phyloP scores from a whole-genome alignment of 2,888 invertebrate genomes.

The Morpho achilles region DNA sequence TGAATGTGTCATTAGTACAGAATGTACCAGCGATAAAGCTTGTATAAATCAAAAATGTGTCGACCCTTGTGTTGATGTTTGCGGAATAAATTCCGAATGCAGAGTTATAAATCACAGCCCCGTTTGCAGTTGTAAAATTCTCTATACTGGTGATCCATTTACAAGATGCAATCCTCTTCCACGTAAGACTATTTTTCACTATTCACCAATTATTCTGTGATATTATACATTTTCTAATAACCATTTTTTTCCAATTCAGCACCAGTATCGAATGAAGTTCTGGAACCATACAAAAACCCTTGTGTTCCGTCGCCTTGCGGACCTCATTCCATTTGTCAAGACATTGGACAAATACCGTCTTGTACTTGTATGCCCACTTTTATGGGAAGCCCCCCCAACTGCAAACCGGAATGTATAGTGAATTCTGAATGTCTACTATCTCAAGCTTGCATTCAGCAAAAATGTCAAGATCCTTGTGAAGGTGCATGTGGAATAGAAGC shows the following conservation, averaged over 20 bases:
- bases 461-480: constrained; percentile 88
- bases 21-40: constrained; percentile 83
- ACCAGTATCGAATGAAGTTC: constrained; percentile 48
- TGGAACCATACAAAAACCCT: constrained; percentile 63
- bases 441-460: constrained; percentile 87
- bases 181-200: constrained; percentile 67
- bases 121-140: constrained; percentile 82
- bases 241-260: constrained; percentile 19
- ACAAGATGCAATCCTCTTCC: constrained; percentile 77
- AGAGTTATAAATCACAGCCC: constrained; percentile 85
- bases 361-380: constrained; percentile 83
- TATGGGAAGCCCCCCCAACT: constrained; percentile 85
- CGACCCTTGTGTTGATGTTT: constrained; percentile 85
- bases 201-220: background rate
- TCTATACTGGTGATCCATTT: constrained; percentile 83
- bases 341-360: constrained; percentile 78
- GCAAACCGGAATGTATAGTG: constrained; percentile 84
- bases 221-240: background rate
- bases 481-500: constrained; percentile 86
- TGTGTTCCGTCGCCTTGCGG: constrained; percentile 84
- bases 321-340: constrained; percentile 82
- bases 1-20: constrained; percentile 85
- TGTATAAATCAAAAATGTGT: constrained; percentile 84
- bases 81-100: constrained; percentile 86
- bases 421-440: constrained; percentile 87